A percentile compares a stretch with the other conserved stretches of the same genome.
Evolutionary conservation across 2,797 vertebrate genomes (phyloP).

Genomic region (Mormyrops attenuatus): DNA sequence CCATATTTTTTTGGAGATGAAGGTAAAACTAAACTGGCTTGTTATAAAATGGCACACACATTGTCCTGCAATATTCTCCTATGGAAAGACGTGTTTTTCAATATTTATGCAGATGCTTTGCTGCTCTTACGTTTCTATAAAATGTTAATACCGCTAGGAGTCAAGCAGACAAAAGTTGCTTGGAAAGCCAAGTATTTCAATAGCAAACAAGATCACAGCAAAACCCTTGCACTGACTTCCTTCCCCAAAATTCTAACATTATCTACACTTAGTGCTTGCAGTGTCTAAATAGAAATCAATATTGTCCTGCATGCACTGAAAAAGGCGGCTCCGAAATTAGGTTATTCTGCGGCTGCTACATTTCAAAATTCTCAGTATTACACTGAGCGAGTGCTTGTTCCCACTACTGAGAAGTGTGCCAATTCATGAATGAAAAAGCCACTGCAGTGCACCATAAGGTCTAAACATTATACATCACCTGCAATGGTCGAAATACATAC

Average conservation of each 20-base stretch:
- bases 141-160: background rate
- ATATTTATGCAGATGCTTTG: slow-evolving; percentile 6
- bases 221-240: background rate
- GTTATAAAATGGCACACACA: background rate
- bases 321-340: background rate
- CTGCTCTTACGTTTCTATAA: background rate
- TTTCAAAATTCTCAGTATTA: background rate
- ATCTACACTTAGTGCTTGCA: background rate
- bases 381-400: background rate
- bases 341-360: background rate
- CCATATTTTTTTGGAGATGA: background rate
- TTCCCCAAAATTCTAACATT: background rate
- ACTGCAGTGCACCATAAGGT: background rate
- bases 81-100: background rate
- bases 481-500: background rate
- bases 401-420: background rate
- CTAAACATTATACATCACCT: background rate
- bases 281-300: background rate
- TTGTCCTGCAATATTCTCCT: background rate
- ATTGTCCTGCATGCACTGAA: background rate
- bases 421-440: background rate
- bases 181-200: background rate
- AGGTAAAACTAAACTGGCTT: background rate
- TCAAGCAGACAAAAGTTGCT: background rate
- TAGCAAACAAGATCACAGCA: background rate